Conservation (phyloP, 2,113 vertebrate genomes). For the Podocnemis expansa region DNA sequence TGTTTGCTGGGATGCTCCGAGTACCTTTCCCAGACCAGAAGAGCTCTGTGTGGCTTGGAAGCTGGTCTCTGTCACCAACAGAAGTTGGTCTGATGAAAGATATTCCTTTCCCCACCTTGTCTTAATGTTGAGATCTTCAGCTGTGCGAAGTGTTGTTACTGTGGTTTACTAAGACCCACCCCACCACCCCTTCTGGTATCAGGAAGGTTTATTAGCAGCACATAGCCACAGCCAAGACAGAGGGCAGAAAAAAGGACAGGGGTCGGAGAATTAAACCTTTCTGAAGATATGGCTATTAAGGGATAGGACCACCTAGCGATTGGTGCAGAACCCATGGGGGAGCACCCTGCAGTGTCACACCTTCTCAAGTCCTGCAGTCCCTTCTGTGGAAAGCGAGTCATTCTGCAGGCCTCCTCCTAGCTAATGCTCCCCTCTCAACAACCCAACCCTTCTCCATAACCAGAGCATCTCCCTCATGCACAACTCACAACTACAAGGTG, state of each 20-base stretch:
- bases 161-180: neutral
- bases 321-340: neutral
- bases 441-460: neutral
- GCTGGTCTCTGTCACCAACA: neutral
- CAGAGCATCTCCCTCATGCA: neutral
- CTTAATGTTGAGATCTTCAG: neutral
- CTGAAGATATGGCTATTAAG: neutral
- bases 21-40: neutral
- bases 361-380: neutral
- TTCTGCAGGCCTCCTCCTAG: neutral
- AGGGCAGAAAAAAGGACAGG: neutral
- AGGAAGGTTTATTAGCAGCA: neutral
- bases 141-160: neutral
- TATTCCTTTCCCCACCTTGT: neutral
- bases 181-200: neutral
- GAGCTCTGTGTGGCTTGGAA: neutral
- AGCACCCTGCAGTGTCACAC: neutral
- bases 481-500: neutral
- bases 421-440: neutral
- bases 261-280: neutral
- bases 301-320: neutral
- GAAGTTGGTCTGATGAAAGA: neutral
- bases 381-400: neutral
- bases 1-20: neutral
- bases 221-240: neutral